A percentile compares a stretch with the other conserved stretches of the same genome.
phyloP scores from a whole-genome alignment of 2,888 invertebrate genomes.

The Atethmia centrago region DNA sequence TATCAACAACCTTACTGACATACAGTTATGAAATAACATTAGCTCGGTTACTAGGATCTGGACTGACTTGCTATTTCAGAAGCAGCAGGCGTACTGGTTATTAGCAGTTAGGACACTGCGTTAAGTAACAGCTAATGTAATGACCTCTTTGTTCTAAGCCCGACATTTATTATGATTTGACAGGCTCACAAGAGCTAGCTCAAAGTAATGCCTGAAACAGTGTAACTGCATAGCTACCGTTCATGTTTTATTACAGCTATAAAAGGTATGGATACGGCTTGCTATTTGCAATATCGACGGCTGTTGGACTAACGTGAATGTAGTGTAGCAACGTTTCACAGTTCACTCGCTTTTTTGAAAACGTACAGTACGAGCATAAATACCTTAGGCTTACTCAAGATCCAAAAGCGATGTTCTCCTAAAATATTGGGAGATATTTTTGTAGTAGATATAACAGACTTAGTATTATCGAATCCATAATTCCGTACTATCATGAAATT shows the following conservation, averaged over 20 bases:
- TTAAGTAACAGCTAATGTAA: neutral
- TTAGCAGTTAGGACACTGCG: constrained; percentile 12
- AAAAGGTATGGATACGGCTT: constrained; percentile 9
- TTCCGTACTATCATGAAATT: too few relatives aligned
- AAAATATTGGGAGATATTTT: neutral
- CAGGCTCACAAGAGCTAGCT: neutral
- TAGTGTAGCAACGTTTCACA: neutral
- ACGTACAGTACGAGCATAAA: neutral
- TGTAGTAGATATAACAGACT: too few relatives aligned
- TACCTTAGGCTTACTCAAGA: neutral
- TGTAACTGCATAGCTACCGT: neutral
- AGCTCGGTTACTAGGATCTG: neutral
- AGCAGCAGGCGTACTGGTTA: constrained; percentile 44
- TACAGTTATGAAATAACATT: constrained; percentile 19
- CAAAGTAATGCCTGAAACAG: neutral
- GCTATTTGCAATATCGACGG: constrained; percentile 31
- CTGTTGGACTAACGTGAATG: constrained; percentile 12
- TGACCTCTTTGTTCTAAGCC: constrained; percentile 4
- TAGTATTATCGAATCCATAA: neutral
- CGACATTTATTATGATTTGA: constrained; percentile 1
- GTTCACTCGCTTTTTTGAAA: constrained; percentile 15
- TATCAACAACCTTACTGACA: neutral
- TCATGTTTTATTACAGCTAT: constrained; percentile 16
- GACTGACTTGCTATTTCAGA: constrained; percentile 36
- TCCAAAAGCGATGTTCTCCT: neutral